These are phyloP conservation scores for Axinella damicornis DNA, from an alignment of 37 sponge, comb jelly and placozoan genomes.

Conservation along the genomic window DNA sequence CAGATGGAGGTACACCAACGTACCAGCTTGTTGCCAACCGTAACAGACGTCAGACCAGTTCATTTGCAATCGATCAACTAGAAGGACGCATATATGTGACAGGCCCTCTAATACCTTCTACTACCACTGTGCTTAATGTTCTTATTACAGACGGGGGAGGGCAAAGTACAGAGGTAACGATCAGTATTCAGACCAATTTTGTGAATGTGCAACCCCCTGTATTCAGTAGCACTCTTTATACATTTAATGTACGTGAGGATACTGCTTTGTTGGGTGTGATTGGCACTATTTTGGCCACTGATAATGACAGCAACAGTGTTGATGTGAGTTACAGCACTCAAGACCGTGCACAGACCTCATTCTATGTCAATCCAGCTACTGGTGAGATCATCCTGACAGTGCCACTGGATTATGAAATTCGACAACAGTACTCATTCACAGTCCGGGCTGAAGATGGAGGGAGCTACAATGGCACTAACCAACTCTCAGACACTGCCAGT, in stretches of 20 bases:
- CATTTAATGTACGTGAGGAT: slow-evolving; percentile 52
- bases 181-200: slow-evolving; percentile 49
- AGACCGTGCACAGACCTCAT: slow-evolving; percentile 9
- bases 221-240: slow-evolving; percentile 13
- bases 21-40: not conserved
- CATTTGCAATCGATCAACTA: slow-evolving; percentile 17
- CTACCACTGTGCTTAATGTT: slow-evolving; percentile 44
- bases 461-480: slow-evolving; percentile 59
- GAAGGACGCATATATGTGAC: slow-evolving; percentile 42
- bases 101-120: slow-evolving; percentile 33
- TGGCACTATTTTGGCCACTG: slow-evolving; percentile 45
- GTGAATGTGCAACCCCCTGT: slow-evolving; percentile 41
- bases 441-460: slow-evolving; percentile 70
- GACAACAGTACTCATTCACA: slow-evolving; percentile 5
- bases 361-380: slow-evolving; percentile 57
- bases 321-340: slow-evolving; percentile 37
- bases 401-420: slow-evolving; percentile 67
- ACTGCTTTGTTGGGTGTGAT: slow-evolving; percentile 30
- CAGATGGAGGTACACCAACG: slow-evolving; percentile 4
- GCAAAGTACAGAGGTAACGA: slow-evolving; percentile 3
- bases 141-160: slow-evolving; percentile 37
- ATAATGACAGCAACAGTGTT: slow-evolving; percentile 42
- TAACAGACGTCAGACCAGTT: not conserved
- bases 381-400: slow-evolving; percentile 55
- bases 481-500: slow-evolving; percentile 33